Percentiles rank a stretch among this genome's conserved stretches.
Evolutionary conservation across 1,140 invertebrate genomes (phyloP).

Genomic region (Drosophila sproati): DNA sequence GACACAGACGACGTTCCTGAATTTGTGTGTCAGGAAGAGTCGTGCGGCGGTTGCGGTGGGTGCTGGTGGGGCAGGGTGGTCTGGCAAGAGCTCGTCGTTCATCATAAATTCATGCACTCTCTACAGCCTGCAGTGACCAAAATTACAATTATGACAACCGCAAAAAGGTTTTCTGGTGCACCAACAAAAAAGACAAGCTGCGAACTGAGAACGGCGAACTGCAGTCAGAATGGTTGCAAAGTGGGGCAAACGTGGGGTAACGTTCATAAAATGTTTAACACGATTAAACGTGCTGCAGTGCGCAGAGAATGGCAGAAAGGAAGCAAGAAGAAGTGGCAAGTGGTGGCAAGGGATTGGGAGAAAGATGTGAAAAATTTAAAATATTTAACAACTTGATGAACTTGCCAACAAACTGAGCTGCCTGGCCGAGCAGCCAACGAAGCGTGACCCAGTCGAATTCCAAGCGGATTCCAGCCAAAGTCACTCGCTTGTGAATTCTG

Average conservation of each 20-base stretch:
- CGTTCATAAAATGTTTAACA: constrained; percentile 79
- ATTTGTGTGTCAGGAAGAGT: constrained; percentile 66
- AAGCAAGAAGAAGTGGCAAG: constrained; percentile 9
- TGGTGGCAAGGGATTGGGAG: constrained; percentile 19
- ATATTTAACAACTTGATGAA: constrained; percentile 65
- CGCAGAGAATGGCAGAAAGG: constrained; percentile 13
- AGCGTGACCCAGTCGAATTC: constrained; percentile 61
- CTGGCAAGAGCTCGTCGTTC: constrained; percentile 20
- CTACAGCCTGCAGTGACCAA: constrained; percentile 74
- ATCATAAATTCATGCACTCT: constrained; percentile 80
- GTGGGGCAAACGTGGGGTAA: constrained; percentile 7
- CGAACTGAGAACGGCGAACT: constrained; percentile 15
- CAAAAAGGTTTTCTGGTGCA: constrained; percentile 81
- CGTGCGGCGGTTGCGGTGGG: constrained; percentile 7
- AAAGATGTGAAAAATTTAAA: constrained; percentile 43
- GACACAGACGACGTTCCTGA: constrained; percentile 48
- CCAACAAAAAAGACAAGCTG: constrained; percentile 65
- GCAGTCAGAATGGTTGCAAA: constrained; percentile 9
- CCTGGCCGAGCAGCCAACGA: constrained; percentile 41
- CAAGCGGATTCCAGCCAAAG: constrained; percentile 56
- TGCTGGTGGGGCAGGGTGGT: not conserved
- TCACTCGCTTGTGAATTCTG: constrained; percentile 50
- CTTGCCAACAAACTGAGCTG: constrained; percentile 34
- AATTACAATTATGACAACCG: constrained; percentile 83
- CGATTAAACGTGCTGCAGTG: constrained; percentile 67